Percentiles rank a stretch among this genome's conserved stretches.
Conservation (phyloP, 2,797 vertebrate genomes). For the Peromyscus melanophrys region DNA sequence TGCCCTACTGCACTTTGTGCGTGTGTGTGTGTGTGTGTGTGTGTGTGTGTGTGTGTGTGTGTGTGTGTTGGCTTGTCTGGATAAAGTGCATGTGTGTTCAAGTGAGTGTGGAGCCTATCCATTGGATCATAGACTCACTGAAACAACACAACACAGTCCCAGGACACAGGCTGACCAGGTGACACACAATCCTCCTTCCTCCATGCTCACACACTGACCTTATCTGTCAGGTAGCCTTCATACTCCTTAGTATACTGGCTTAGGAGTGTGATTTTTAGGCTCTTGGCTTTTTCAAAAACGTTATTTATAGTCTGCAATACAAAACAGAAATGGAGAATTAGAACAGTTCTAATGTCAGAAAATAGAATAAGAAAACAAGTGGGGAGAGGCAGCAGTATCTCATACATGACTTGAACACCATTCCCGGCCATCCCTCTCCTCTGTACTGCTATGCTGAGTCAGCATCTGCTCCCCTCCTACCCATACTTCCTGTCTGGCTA, state of each 20-base stretch:
- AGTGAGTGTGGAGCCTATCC: background rate
- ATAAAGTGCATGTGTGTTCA: background rate
- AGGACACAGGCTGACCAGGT: no score
- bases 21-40: no score
- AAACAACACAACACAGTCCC: background rate
- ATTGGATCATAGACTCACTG: background rate
- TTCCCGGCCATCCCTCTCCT: background rate
- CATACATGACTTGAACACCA: background rate
- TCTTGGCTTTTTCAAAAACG: background rate
- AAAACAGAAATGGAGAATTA: background rate
- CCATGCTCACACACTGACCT: slow-evolving; percentile 88
- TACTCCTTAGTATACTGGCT: background rate
- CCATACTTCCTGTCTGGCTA: no score
- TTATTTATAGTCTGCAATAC: background rate
- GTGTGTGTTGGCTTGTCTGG: no score
- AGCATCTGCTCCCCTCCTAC: no score
- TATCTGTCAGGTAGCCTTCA: slow-evolving; percentile 59
- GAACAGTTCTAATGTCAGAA: background rate
- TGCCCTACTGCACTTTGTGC: no score
- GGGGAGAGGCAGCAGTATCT: background rate
- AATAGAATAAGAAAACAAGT: background rate
- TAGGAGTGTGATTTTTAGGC: no score
- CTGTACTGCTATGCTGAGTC: background rate
- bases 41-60: no score
- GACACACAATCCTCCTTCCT: background rate